Conservation (phyloP, 2,888 invertebrate species). For the Oxyteleia sp. region DNA sequence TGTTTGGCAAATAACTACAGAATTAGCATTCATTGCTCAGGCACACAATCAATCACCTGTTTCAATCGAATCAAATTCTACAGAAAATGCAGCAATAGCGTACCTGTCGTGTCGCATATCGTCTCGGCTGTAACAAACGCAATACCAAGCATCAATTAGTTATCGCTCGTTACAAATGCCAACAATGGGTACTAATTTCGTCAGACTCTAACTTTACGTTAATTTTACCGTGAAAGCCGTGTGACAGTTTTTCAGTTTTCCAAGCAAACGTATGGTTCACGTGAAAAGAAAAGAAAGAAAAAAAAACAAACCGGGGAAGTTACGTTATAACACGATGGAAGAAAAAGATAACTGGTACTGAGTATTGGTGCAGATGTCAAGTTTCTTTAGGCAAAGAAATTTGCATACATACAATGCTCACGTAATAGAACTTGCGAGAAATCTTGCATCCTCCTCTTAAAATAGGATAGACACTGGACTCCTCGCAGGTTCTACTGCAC, state of each 20-base stretch:
- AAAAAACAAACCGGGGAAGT: no score
- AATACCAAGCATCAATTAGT: constrained; percentile 85
- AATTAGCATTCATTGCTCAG: constrained; percentile 87
- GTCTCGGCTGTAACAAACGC: constrained; percentile 87
- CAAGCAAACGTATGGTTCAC: no score
- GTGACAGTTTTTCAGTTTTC: constrained; percentile 4
- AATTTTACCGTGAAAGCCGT: constrained; percentile 18
- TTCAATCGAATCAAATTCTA: constrained; percentile 86
- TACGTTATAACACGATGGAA: no score
- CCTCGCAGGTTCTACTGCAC: no score
- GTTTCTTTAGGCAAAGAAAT: no score
- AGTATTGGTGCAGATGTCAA: no score
- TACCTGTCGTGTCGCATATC: constrained; percentile 88
- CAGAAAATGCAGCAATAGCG: constrained; percentile 86
- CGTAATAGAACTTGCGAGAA: no score
- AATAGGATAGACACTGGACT: no score
- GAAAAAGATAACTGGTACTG: no score
- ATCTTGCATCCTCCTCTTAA: no score
- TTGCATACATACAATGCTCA: no score
- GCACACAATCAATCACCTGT: constrained; percentile 87
- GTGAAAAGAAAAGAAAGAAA: no score
- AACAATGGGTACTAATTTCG: constrained; percentile 39
- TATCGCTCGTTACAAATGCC: constrained; percentile 59
- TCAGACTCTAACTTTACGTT: constrained; percentile 20
- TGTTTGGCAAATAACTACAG: constrained; percentile 86